Evolutionary conservation across 2,888 invertebrate genomes (phyloP).

Genomic region (Caenorhabditis parvicauda): DNA sequence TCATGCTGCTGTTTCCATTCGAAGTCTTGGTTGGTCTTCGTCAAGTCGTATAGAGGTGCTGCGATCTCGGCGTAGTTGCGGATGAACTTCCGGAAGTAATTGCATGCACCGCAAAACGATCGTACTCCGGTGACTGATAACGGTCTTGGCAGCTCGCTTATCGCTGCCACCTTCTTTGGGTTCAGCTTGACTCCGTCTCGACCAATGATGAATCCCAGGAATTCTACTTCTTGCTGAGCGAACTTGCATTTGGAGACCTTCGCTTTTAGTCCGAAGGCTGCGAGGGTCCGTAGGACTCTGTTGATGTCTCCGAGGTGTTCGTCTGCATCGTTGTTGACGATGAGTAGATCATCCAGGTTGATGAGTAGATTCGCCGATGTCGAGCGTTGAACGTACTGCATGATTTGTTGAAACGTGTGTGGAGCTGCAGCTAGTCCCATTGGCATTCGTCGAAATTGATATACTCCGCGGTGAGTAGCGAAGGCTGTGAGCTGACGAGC

Average conservation of each 20-base stretch:
- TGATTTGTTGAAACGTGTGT: slow-evolving; percentile 13
- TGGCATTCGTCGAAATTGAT: slow-evolving; percentile 12
- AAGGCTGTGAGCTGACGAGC: slow-evolving; percentile 19
- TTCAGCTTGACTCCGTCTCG: slow-evolving; percentile 25
- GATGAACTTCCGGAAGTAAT: slow-evolving; percentile 21
- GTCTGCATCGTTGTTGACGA: slow-evolving; percentile 1
- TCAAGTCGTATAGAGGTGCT: slow-evolving; percentile 10
- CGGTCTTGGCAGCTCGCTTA: slow-evolving; percentile 13
- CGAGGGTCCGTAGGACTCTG: slow-evolving; percentile 10
- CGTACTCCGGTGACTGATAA: slow-evolving; percentile 10
- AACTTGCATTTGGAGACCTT: slow-evolving; percentile 21
- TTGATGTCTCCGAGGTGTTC: slow-evolving; percentile 23
- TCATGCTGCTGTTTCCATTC: slow-evolving; percentile 12
- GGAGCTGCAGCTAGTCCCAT: slow-evolving; percentile 18
- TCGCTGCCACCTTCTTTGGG: slow-evolving; percentile 19
- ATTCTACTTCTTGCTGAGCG: slow-evolving; percentile 14
- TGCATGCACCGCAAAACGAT: slow-evolving; percentile 15
- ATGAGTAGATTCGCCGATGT: slow-evolving; percentile 4
- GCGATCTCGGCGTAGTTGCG: slow-evolving; percentile 13
- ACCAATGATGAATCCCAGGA: slow-evolving; percentile 23
- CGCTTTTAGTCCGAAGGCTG: slow-evolving; percentile 26
- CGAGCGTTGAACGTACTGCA: slow-evolving; percentile 5
- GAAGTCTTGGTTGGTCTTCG: slow-evolving; percentile 7
- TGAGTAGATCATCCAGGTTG: slow-evolving; percentile 27
- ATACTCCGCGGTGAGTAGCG: slow-evolving; percentile 5